Percentiles rank a stretch among this genome's conserved stretches.
Conservation (phyloP, 2,888 invertebrate genomes). For the Dasypolia templi region DNA sequence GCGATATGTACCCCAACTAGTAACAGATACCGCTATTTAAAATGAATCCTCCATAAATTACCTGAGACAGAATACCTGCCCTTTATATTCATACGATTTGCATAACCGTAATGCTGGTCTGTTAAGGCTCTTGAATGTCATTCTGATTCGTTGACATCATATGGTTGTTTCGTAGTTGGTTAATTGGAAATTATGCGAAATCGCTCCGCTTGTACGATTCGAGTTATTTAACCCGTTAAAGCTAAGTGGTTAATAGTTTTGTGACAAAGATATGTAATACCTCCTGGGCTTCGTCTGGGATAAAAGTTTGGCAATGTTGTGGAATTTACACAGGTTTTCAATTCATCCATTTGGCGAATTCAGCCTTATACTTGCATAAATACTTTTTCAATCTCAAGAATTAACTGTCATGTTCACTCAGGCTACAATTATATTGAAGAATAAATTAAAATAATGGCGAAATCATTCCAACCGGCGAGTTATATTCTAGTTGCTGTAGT, state of each 20-base stretch:
- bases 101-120: slow-evolving; percentile 39
- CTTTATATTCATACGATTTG: slow-evolving; percentile 44
- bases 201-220: slow-evolving; percentile 11
- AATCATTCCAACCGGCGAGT: slow-evolving; percentile 43
- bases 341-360: neutral
- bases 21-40: slow-evolving; percentile 34
- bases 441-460: neutral
- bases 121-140: slow-evolving; percentile 40
- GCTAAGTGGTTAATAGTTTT: slow-evolving; percentile 37
- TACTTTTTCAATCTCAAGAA: neutral
- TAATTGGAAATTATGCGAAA: slow-evolving; percentile 40
- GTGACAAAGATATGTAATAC: slow-evolving; percentile 17
- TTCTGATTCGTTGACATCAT: slow-evolving; percentile 36
- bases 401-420: neutral
- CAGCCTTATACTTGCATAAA: neutral
- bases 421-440: neutral
- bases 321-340: neutral
- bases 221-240: slow-evolving; percentile 26
- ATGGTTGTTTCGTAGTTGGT: slow-evolving; percentile 4
- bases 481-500: slow-evolving; percentile 71
- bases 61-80: slow-evolving; percentile 19
- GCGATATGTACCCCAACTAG: slow-evolving; percentile 1
- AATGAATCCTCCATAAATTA: slow-evolving; percentile 34
- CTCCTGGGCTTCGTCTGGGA: neutral
- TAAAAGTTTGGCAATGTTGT: slow-evolving; percentile 6